Evolutionary conservation across 2,888 invertebrate species (phyloP).

Genomic region (Pherbina coryleti): DNA sequence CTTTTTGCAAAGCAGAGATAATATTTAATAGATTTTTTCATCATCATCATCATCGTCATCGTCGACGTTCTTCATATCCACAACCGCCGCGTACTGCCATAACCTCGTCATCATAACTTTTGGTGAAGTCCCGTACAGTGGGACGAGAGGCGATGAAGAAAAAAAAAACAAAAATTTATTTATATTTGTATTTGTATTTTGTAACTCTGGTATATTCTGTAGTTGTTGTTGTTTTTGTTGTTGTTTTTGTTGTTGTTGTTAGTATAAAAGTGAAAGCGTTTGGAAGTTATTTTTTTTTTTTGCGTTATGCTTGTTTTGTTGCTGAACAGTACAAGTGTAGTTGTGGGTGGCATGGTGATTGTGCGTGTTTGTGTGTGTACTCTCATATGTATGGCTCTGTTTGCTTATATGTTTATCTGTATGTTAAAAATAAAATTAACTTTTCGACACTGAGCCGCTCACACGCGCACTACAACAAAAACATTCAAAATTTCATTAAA

Average conservation of each 20-base stretch:
- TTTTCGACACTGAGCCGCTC: slow-evolving; percentile 8
- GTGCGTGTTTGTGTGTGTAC: slow-evolving; percentile 21
- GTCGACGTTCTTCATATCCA: neutral
- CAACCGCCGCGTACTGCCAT: neutral
- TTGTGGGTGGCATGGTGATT: slow-evolving; percentile 11
- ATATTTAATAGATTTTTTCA: slow-evolving; percentile 44
- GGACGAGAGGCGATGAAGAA: neutral
- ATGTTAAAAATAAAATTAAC: slow-evolving; percentile 32
- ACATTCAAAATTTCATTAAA: slow-evolving; percentile 47
- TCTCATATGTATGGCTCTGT: slow-evolving; percentile 23
- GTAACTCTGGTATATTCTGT: slow-evolving; percentile 1
- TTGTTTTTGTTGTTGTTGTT: slow-evolving; percentile 16
- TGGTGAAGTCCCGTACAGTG: neutral
- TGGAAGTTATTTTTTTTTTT: neutral
- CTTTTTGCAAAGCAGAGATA: slow-evolving; percentile 33
- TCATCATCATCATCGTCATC: slow-evolving; percentile 33
- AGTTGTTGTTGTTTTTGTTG: slow-evolving; percentile 33
- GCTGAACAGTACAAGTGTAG: neutral
- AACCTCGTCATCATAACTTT: slow-evolving; percentile 19
- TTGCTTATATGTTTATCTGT: slow-evolving; percentile 43
- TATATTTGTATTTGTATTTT: slow-evolving; percentile 17
- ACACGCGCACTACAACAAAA: slow-evolving; percentile 17
- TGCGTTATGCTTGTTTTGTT: slow-evolving; percentile 4
- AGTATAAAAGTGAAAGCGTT: slow-evolving; percentile 19
- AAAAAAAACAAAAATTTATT: neutral